These are phyloP conservation scores for Azemiops feae DNA, from an alignment of 2,113 vertebrate genomes.

Conservation along the genomic window DNA sequence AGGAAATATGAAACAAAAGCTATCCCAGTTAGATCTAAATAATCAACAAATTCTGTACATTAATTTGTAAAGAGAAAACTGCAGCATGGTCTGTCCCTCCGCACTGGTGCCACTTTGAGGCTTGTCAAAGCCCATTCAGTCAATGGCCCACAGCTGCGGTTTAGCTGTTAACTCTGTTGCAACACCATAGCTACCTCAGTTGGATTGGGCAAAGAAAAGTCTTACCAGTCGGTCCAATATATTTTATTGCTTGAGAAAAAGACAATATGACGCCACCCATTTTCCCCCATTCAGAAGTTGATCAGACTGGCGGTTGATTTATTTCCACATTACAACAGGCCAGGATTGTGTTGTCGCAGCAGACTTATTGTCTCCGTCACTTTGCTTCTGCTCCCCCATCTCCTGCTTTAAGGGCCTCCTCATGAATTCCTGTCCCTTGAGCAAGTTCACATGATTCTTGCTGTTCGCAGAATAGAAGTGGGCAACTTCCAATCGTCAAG, in stretches of 20 bases:
- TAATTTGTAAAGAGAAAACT: neutral
- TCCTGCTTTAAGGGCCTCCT: neutral
- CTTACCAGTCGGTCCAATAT: neutral
- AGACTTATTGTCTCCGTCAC: neutral
- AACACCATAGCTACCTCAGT: neutral
- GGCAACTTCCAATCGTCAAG: neutral
- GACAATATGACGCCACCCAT: neutral
- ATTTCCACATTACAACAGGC: neutral
- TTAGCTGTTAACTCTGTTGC: neutral
- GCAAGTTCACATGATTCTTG: neutral
- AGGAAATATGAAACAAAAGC: neutral
- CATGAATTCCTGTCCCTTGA: neutral
- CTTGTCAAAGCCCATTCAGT: neutral
- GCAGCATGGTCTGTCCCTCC: neutral
- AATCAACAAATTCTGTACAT: neutral
- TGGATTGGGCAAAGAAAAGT: too few relatives aligned
- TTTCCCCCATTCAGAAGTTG: neutral
- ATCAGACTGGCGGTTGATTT: neutral
- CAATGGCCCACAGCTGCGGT: neutral
- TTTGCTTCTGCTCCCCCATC: neutral
- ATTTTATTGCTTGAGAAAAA: neutral
- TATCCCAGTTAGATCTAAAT: neutral
- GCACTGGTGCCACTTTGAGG: neutral
- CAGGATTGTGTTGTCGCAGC: neutral
- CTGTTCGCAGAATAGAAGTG: neutral